A percentile compares a stretch with the other conserved stretches of the same genome.
phyloP scores from a whole-genome alignment of 2,888 invertebrate genomes.

The Cosmia trapezina region DNA sequence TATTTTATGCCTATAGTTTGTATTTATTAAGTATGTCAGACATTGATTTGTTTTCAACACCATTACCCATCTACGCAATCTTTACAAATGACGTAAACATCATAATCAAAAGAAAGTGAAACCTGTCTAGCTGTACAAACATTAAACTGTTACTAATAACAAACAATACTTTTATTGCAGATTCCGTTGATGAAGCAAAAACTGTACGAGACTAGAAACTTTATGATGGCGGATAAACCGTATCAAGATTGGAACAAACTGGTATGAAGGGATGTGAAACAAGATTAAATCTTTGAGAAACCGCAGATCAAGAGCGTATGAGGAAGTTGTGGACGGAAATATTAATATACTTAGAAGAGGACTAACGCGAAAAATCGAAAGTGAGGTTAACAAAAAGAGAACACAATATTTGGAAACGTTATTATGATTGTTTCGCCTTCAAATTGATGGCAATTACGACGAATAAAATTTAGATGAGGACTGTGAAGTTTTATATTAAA shows the following conservation, averaged over 20 bases:
- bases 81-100: conserved; percentile 43
- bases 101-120: conserved; percentile 61
- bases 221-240: conserved; percentile 39
- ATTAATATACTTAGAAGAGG: conserved; percentile 21
- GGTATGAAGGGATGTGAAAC: conserved; percentile 57
- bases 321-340: conserved; percentile 43
- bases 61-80: conserved; percentile 16
- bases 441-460: not conserved
- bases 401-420: not conserved
- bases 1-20: not conserved
- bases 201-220: conserved; percentile 52
- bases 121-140: conserved; percentile 39
- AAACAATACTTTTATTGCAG: conserved; percentile 58
- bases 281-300: conserved; percentile 52
- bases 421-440: not conserved
- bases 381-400: conserved; percentile 14
- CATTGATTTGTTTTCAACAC: not conserved
- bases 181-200: conserved; percentile 41
- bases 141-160: conserved; percentile 44
- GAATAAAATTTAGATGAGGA: not conserved
- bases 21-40: not conserved
- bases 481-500: not conserved
- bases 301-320: conserved; percentile 24
- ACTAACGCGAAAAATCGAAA: conserved; percentile 22
- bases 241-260: conserved; percentile 52